Conservation (phyloP, 2,888 invertebrate genomes). For the Chalcosyrphus nemorum region DNA sequence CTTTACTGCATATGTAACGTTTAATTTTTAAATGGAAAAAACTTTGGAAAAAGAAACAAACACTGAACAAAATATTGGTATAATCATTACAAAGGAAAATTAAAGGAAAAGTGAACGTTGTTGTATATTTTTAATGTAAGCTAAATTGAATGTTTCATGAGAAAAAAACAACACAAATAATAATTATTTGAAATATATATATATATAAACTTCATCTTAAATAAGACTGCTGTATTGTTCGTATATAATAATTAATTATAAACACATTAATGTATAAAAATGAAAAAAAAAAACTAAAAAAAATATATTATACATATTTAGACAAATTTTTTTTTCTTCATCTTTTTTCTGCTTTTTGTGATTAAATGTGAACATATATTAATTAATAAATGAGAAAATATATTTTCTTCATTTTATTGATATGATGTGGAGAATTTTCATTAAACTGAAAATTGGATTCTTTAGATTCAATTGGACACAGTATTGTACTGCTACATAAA, state of each 20-base stretch:
- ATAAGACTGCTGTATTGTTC: slow-evolving; percentile 83
- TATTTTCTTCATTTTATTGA: slow-evolving; percentile 71
- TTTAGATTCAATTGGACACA: background rate
- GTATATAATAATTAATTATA: slow-evolving; percentile 80
- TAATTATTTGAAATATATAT: slow-evolving; percentile 77
- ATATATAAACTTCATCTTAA: slow-evolving; percentile 79
- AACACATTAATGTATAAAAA: slow-evolving; percentile 76
- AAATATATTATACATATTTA: slow-evolving; percentile 71
- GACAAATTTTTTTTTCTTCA: slow-evolving; percentile 70
- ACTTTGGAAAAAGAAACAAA: slow-evolving; percentile 18
- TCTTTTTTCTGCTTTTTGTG: slow-evolving; percentile 72
- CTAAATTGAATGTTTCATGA: slow-evolving; percentile 72
- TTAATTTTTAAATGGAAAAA: background rate
- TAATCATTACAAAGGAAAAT: slow-evolving; percentile 33
- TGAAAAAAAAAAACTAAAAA: slow-evolving; percentile 62
- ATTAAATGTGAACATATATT: slow-evolving; percentile 72
- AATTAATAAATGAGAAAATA: slow-evolving; percentile 71
- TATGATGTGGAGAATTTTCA: slow-evolving; percentile 28
- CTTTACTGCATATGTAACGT: slow-evolving; percentile 26
- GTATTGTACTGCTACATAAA: too few species aligned
- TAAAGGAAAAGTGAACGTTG: slow-evolving; percentile 49
- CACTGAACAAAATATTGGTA: slow-evolving; percentile 63
- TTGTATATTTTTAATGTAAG: slow-evolving; percentile 72
- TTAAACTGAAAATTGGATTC: background rate
- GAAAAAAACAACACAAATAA: slow-evolving; percentile 72